Percentiles rank a stretch among this genome's conserved stretches.
These are phyloP conservation scores for Pontoporia blainvillei DNA, from an alignment of 2,113 vertebrate species.

Conservation along the genomic window DNA sequence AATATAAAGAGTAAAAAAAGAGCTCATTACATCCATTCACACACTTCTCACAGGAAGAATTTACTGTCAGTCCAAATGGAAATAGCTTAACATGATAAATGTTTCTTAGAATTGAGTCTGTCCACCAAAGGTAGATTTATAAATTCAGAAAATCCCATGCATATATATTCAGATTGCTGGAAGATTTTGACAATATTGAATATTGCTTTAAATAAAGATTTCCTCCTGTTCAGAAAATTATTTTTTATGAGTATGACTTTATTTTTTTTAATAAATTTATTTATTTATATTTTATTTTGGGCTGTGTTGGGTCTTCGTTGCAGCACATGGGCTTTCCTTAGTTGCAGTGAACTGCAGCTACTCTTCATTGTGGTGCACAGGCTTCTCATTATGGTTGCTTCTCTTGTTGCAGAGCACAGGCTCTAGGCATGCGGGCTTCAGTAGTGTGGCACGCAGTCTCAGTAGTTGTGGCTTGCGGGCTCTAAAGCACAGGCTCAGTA, in stretches of 20 bases:
- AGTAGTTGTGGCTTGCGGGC: no score
- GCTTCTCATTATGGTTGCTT: no score
- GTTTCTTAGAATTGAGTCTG: slow-evolving; percentile 29
- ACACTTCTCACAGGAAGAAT: not conserved
- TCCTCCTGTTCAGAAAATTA: not conserved
- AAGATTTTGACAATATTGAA: not conserved
- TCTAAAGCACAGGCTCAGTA: no score
- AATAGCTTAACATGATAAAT: slow-evolving; percentile 34
- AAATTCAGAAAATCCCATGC: not conserved
- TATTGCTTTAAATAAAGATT: slow-evolving; percentile 7
- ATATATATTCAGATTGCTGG: not conserved
- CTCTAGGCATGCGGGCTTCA: no score
- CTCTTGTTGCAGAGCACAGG: no score
- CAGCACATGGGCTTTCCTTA: no score
- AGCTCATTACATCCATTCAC: not conserved
- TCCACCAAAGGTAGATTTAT: not conserved
- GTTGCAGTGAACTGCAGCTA: no score
- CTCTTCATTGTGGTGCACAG: no score
- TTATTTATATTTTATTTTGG: no score
- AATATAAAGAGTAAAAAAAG: not conserved
- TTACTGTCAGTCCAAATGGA: slow-evolving; percentile 47
- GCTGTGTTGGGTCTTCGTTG: no score
- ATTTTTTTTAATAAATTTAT: not conserved
- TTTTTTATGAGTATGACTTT: not conserved
- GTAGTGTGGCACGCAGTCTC: no score